phyloP scores from a whole-genome alignment of 2,888 invertebrate genomes.

The Artemia sp. region DNA sequence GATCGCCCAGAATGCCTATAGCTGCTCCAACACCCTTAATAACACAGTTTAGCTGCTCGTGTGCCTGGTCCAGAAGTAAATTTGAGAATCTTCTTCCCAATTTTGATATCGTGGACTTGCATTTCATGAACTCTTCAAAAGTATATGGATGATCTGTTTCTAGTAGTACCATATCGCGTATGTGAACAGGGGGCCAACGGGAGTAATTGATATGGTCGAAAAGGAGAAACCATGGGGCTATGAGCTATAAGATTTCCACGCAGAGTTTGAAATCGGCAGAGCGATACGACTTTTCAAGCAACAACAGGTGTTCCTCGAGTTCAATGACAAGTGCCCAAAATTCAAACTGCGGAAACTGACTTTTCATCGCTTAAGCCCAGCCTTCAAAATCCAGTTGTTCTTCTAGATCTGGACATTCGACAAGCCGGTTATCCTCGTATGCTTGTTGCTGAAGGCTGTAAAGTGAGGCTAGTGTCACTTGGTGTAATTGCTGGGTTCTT shows the following conservation, averaged over 20 bases:
- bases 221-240: not conserved
- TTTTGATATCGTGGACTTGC: too few species aligned
- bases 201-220: slow-evolving; percentile 13
- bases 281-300: not conserved
- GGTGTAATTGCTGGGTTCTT: slow-evolving; percentile 16
- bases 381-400: slow-evolving; percentile 14
- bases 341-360: not conserved
- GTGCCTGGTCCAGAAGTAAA: slow-evolving; percentile 8
- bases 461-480: slow-evolving; percentile 20
- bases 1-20: slow-evolving; percentile 11
- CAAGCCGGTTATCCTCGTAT: slow-evolving; percentile 17
- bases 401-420: not conserved
- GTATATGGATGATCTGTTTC: not conserved
- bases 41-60: slow-evolving; percentile 7
- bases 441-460: slow-evolving; percentile 18
- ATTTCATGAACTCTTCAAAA: too few species aligned
- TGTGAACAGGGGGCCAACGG: not conserved
- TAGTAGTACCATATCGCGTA: slow-evolving; percentile 14
- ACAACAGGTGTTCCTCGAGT: slow-evolving; percentile 3
- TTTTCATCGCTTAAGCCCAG: not conserved
- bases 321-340: slow-evolving; percentile 13
- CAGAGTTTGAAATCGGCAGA: not conserved
- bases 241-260: slow-evolving; percentile 6
- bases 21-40: slow-evolving; percentile 4
- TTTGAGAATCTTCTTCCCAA: slow-evolving; percentile 1